phyloP scores from a whole-genome alignment of 2,888 invertebrate species.

The Andrena fulva region DNA sequence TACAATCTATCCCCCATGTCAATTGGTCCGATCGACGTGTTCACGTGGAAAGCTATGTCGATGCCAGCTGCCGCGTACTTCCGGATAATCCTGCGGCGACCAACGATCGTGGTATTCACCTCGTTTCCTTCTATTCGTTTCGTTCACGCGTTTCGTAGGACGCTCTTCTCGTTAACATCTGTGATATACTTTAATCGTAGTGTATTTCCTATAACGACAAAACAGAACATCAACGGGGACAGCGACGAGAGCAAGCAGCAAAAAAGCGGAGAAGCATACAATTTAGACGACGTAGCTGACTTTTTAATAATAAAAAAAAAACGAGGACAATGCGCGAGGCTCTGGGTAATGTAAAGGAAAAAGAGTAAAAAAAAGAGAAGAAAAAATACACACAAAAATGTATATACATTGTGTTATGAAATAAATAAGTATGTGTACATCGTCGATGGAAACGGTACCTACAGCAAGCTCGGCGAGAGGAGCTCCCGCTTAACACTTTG shows the following conservation, averaged over 20 bases:
- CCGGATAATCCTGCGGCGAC: slow-evolving; percentile 60
- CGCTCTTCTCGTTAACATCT: slow-evolving; percentile 82
- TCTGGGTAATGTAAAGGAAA: slow-evolving; percentile 28
- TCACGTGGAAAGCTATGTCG: slow-evolving; percentile 50
- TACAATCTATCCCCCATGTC: slow-evolving; percentile 61
- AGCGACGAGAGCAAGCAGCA: slow-evolving; percentile 40
- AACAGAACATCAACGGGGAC: slow-evolving; percentile 49
- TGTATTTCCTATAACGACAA: slow-evolving; percentile 76
- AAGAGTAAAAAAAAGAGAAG: slow-evolving; percentile 37
- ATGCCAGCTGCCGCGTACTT: slow-evolving; percentile 48
- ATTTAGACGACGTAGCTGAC: slow-evolving; percentile 69
- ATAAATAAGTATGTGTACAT: slow-evolving; percentile 2
- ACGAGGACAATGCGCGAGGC: slow-evolving; percentile 22
- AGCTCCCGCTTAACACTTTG: too few relatives aligned
- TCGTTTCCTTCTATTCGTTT: slow-evolving; percentile 66
- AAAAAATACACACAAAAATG: slow-evolving; percentile 32
- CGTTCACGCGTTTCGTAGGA: slow-evolving; percentile 76
- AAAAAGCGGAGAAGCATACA: slow-evolving; percentile 38
- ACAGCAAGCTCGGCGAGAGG: too few relatives aligned
- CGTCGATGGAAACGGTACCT: not conserved
- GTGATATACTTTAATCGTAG: slow-evolving; percentile 84
- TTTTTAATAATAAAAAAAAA: slow-evolving; percentile 74
- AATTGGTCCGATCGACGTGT: slow-evolving; percentile 50
- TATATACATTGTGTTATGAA: slow-evolving; percentile 26
- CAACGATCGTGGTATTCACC: slow-evolving; percentile 49